Conservation (phyloP, 1,140 invertebrate species). For the Drosophila mauritiana region DNA sequence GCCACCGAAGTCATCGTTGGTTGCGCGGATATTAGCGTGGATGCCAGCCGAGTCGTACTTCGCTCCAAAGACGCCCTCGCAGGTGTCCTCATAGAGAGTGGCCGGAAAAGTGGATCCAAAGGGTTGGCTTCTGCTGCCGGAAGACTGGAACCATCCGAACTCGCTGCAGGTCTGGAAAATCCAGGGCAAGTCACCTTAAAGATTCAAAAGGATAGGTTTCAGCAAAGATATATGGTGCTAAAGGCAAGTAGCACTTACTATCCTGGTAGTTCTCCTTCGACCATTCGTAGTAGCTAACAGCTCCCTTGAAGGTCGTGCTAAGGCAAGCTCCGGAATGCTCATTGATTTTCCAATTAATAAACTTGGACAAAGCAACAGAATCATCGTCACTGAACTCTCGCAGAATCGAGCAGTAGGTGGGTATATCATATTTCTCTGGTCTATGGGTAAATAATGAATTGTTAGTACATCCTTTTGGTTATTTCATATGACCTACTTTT, state of each 20-base stretch:
- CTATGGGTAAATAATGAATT: neutral
- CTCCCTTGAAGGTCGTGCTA: slow-evolving; percentile 47
- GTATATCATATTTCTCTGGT: slow-evolving; percentile 49
- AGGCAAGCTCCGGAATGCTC: slow-evolving; percentile 44
- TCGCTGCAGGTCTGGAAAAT: slow-evolving; percentile 90
- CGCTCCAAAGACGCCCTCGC: slow-evolving; percentile 88
- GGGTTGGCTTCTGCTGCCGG: slow-evolving; percentile 86
- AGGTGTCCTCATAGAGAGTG: slow-evolving; percentile 87
- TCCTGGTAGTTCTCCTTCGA: slow-evolving; percentile 55
- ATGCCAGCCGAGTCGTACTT: slow-evolving; percentile 47
- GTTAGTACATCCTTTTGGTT: neutral
- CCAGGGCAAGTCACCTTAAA: slow-evolving; percentile 85
- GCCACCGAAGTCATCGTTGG: slow-evolving; percentile 87
- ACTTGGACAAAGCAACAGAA: slow-evolving; percentile 60
- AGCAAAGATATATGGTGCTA: neutral
- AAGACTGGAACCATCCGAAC: slow-evolving; percentile 90
- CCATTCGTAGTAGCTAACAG: slow-evolving; percentile 62
- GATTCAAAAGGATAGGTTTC: neutral
- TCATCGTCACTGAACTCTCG: slow-evolving; percentile 61
- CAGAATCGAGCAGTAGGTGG: slow-evolving; percentile 52
- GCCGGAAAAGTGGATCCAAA: slow-evolving; percentile 87
- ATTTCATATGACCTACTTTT: slow-evolving; percentile 44
- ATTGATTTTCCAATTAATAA: slow-evolving; percentile 41
- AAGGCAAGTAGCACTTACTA: slow-evolving; percentile 33
- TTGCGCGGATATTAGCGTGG: slow-evolving; percentile 83